Conservation (phyloP, 2,113 vertebrate species). For the Seriola dumerili region DNA sequence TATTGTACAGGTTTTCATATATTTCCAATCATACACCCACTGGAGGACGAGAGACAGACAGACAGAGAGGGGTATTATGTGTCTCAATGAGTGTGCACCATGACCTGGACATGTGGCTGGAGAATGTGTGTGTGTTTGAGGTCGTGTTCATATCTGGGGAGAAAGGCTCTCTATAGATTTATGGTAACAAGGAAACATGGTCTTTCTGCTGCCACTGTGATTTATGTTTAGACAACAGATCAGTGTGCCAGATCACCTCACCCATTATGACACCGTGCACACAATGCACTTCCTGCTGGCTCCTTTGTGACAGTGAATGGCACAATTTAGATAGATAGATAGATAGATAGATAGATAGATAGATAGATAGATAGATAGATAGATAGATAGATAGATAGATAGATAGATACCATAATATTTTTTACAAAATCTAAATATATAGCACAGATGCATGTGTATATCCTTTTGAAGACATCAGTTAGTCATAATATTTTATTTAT, state of each 20-base stretch:
- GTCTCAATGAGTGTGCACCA: constrained; percentile 25
- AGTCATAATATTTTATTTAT: no score
- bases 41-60: constrained; percentile 5
- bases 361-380: background rate
- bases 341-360: background rate
- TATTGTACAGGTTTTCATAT: constrained; percentile 39
- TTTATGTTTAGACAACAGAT: constrained; percentile 79
- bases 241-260: constrained; percentile 70
- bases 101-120: constrained; percentile 36
- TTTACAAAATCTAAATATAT: no score
- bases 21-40: constrained; percentile 46
- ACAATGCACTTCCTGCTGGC: constrained; percentile 49
- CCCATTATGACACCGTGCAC: constrained; percentile 64
- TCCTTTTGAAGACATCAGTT: no score
- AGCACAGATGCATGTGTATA: no score
- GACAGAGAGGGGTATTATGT: constrained; percentile 34
- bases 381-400: background rate
- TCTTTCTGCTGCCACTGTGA: constrained; percentile 79
- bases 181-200: constrained; percentile 65
- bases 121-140: constrained; percentile 55
- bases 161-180: constrained; percentile 68
- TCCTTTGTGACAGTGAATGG: constrained; percentile 64
- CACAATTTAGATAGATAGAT: constrained; percentile 66
- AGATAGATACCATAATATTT: background rate
- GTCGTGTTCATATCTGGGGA: constrained; percentile 81